Percentiles rank a stretch among this genome's conserved stretches.
Conservation (phyloP, 2,888 invertebrate species). For the Eurytoma adleriae region DNA sequence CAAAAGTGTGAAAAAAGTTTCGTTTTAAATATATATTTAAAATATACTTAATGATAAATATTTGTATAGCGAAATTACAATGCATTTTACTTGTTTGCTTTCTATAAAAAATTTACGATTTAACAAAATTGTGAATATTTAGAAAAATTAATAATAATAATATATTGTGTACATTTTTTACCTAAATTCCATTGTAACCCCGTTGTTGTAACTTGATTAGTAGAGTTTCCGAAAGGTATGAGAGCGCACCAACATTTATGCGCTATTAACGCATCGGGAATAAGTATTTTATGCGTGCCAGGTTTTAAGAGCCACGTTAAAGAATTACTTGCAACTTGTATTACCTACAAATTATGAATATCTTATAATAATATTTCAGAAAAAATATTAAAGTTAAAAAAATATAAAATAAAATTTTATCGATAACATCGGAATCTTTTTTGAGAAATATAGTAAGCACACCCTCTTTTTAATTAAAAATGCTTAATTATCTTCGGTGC, state of each 20-base stretch:
- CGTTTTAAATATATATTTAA: neutral
- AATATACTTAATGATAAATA: too few relatives aligned
- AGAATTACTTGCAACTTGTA: slow-evolving; percentile 81
- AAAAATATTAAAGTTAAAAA: too few relatives aligned
- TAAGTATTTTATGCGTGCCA: slow-evolving; percentile 83
- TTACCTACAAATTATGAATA: slow-evolving; percentile 60
- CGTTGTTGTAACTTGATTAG: slow-evolving; percentile 82
- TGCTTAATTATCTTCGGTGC: neutral
- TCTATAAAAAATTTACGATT: neutral
- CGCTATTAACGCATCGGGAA: slow-evolving; percentile 80
- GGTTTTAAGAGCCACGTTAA: slow-evolving; percentile 86
- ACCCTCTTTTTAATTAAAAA: too few relatives aligned
- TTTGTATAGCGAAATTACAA: too few relatives aligned
- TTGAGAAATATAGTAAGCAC: too few relatives aligned
- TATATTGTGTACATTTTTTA: slow-evolving; percentile 67
- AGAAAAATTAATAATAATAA: neutral
- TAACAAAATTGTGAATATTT: neutral
- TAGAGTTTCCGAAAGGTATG: slow-evolving; percentile 85
- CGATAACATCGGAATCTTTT: too few relatives aligned
- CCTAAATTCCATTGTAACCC: slow-evolving; percentile 94
- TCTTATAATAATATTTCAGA: too few relatives aligned
- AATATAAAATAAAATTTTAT: too few relatives aligned
- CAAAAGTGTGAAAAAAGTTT: neutral
- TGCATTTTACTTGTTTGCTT: too few relatives aligned
- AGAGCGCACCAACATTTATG: slow-evolving; percentile 86